phyloP scores from a whole-genome alignment of 2,888 invertebrate species.

The Loripinus fragilis region DNA sequence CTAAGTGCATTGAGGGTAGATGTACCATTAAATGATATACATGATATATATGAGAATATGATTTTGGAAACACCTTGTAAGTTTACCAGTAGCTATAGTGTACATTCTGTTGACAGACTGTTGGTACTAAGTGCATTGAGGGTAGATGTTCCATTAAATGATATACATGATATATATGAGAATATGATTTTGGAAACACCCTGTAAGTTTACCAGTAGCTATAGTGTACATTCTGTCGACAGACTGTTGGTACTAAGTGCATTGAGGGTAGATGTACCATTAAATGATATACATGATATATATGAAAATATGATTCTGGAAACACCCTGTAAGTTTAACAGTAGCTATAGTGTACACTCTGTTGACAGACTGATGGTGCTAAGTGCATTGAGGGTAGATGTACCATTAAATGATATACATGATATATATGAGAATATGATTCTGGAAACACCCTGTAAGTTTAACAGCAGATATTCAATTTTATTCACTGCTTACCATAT shows the following conservation, averaged over 20 bases:
- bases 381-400: slow-evolving; percentile 46
- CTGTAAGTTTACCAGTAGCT: slow-evolving; percentile 46
- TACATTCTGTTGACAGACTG: slow-evolving; percentile 53
- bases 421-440: slow-evolving; percentile 58
- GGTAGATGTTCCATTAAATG: slow-evolving; percentile 36
- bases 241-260: slow-evolving; percentile 57
- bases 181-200: slow-evolving; percentile 55
- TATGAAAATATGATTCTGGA: slow-evolving; percentile 61
- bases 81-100: too few relatives aligned
- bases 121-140: slow-evolving; percentile 55
- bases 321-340: slow-evolving; percentile 55
- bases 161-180: slow-evolving; percentile 52
- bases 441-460: slow-evolving; percentile 58
- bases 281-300: slow-evolving; percentile 28
- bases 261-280: slow-evolving; percentile 42
- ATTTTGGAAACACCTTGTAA: slow-evolving; percentile 60
- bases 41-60: slow-evolving; percentile 54
- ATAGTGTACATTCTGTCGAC: slow-evolving; percentile 24
- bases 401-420: slow-evolving; percentile 31
- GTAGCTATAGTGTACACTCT: too few relatives aligned
- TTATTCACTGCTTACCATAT: too few relatives aligned
- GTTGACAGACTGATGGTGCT: slow-evolving; percentile 57
- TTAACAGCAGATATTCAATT: too few relatives aligned
- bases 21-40: slow-evolving; percentile 29
- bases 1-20: slow-evolving; percentile 53